Evolutionary conservation across 2,888 invertebrate genomes (phyloP), one percentile per base, ranked within the genome.

Genomic region (Muscina levida): DNA sequence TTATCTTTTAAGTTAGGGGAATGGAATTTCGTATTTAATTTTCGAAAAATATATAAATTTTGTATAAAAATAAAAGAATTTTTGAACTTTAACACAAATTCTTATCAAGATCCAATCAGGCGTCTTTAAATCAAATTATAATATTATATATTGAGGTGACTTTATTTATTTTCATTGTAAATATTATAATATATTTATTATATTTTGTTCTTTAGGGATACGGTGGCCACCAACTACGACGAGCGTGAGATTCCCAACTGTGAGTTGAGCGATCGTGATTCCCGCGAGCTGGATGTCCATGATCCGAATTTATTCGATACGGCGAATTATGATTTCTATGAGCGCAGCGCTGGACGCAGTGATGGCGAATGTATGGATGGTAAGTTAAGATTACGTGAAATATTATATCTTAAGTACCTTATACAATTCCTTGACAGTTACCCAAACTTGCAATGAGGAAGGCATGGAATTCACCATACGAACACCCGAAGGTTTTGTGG

Each of bases 401-500:
- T 4, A 68, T 17, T 44, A 39, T 15, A 5, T n/a, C 31, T n/a
- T 44, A 67, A 65, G 57, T 79, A n/a, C 72, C 78, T 85, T 73
- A n/a, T n/a, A n/a, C n/a, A n/a, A n/a, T n/a, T n/a, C n/a, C n/a
- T n/a, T n/a, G n/a, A 86, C 59, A 97, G 97, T 97, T 70, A 95
- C 95, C 68, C 97, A 97, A 93, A 94, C 96, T 0, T 97, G 97
- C 90, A 97, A 95, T 86, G 97, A 97, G 91, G 97, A 97, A 88
- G 97, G 97, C 0, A 97, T 97, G 97, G 97, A 97, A 88, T 97
- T 97, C 87, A 97, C 96, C 0, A 91, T 97, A 68, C 92, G 95
- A 79, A 95, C 97, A 0, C 96, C 96, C 0, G 97, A 97, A 92
- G 96, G 95, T 10, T 97, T 97, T 89, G 93, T 95, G 84, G 97